Percentiles rank a stretch among this genome's conserved stretches.
phyloP scores from a whole-genome alignment of 2,797 vertebrate genomes.

The Oryzias sinensis region DNA sequence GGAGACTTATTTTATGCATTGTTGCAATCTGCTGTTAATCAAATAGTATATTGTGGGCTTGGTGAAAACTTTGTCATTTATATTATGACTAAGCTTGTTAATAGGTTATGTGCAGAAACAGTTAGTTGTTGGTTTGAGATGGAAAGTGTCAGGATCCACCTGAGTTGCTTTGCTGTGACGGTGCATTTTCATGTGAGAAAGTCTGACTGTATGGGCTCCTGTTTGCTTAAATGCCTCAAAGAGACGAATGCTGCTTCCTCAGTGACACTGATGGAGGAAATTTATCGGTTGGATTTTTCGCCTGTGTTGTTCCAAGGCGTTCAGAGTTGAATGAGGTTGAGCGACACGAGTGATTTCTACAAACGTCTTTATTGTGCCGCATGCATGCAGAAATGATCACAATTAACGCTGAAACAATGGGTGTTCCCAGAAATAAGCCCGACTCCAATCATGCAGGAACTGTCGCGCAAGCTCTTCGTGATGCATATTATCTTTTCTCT shows the following conservation, averaged over 20 bases:
- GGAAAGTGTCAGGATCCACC: conserved; percentile 11
- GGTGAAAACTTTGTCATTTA: too few species aligned
- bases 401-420: conserved; percentile 65
- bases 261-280: conserved; percentile 44
- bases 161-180: conserved; percentile 20
- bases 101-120: not conserved
- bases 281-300: conserved; percentile 36
- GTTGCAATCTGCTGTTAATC: too few species aligned
- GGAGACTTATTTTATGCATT: too few species aligned
- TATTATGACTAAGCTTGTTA: too few species aligned
- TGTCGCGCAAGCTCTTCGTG: conserved; percentile 47
- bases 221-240: conserved; percentile 39
- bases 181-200: conserved; percentile 20
- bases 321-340: conserved; percentile 45
- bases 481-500: conserved; percentile 56
- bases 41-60: too few species aligned
- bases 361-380: conserved; percentile 54
- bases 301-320: conserved; percentile 45
- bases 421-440: conserved; percentile 50
- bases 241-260: conserved; percentile 40
- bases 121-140: conserved; percentile 9
- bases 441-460: conserved; percentile 58
- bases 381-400: conserved; percentile 43
- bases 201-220: conserved; percentile 23
- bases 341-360: conserved; percentile 50